Conservation (phyloP, 2,888 invertebrate species). For the Rapana venosa region DNA sequence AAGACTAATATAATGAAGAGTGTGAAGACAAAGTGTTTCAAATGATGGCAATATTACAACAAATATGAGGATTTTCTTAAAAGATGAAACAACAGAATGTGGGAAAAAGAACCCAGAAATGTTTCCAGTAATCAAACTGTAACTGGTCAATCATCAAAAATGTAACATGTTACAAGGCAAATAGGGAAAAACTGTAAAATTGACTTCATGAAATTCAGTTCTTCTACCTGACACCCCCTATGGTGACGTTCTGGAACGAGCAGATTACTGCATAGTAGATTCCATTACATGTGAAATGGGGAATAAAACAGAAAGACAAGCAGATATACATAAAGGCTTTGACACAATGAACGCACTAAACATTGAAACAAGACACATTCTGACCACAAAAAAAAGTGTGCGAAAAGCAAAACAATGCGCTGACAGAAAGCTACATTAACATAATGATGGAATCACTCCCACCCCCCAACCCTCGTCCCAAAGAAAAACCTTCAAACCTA, state of each 20-base stretch:
- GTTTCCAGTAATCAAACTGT: no score
- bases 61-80: no score
- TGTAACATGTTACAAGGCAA: no score
- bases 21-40: no score
- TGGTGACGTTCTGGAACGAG: not conserved
- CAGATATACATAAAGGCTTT: constrained; percentile 18
- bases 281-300: not conserved
- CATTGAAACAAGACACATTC: constrained; percentile 14
- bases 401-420: not conserved
- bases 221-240: constrained; percentile 6
- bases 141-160: no score
- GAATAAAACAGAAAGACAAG: not conserved
- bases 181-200: not conserved
- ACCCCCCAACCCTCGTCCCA: no score
- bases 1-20: not conserved
- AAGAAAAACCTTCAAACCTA: not conserved
- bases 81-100: no score
- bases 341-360: constrained; percentile 20
- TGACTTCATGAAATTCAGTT: not conserved
- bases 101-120: no score
- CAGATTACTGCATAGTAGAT: constrained; percentile 29
- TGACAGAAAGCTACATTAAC: not conserved
- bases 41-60: no score
- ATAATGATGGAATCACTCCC: not conserved
- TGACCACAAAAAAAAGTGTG: not conserved